Evolutionary conservation across 2,888 invertebrate genomes (phyloP).

Genomic region (Ctenicera cuprea): DNA sequence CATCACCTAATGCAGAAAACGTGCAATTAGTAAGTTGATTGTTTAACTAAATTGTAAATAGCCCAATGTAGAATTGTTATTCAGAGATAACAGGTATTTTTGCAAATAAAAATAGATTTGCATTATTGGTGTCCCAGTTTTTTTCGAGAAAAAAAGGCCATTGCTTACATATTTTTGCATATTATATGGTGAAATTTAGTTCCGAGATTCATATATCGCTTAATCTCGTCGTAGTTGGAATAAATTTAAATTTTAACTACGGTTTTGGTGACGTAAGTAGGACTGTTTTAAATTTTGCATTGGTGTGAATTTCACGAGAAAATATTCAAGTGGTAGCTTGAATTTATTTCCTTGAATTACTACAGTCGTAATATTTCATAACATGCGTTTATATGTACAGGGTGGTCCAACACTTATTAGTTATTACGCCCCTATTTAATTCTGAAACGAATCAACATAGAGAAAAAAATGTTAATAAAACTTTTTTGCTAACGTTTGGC

Average conservation of each 20-base stretch:
- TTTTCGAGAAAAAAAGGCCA: background rate
- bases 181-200: slow-evolving; percentile 2
- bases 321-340: no score
- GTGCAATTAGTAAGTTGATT: no score
- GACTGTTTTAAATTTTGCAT: background rate
- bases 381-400: no score
- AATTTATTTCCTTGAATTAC: no score
- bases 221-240: background rate
- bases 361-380: no score
- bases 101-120: background rate
- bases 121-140: background rate
- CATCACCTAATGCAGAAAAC: no score
- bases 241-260: slow-evolving; percentile 22
- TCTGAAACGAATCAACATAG: no score
- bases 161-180: slow-evolving; percentile 21
- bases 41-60: no score
- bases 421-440: no score
- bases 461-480: no score
- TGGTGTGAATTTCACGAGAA: background rate
- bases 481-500: no score
- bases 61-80: no score
- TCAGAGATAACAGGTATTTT: background rate
- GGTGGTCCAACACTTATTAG: background rate
- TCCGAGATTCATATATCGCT: slow-evolving; percentile 2
- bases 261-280: background rate